phyloP scores from a whole-genome alignment of 2,888 invertebrate species.

The Meiosimyza decipiens region DNA sequence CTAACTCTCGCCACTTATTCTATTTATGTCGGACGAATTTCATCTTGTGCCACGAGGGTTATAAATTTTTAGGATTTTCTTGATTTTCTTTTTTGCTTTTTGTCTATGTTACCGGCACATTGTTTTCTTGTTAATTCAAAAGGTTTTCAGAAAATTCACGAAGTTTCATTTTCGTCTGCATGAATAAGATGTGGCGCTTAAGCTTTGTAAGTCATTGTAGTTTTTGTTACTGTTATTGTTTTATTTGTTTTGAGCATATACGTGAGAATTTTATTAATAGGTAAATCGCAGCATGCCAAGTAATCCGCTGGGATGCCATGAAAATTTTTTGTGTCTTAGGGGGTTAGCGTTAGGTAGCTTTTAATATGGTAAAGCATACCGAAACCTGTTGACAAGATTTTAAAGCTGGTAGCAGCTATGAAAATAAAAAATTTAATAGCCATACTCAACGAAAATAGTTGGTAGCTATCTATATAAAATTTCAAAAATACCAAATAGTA shows the following conservation, averaged over 20 bases:
- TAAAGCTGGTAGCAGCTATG: background rate
- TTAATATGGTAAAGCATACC: background rate
- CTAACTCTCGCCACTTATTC: no score
- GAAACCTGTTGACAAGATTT: constrained; percentile 6
- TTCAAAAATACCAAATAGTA: no score
- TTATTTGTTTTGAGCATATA: background rate
- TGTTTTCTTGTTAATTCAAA: background rate
- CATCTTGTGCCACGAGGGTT: no score
- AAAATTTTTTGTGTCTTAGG: no score
- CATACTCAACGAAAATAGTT: no score
- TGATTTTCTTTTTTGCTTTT: background rate
- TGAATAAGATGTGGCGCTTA: background rate
- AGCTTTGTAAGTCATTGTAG: background rate
- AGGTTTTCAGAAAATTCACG: no score
- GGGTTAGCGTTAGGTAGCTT: background rate
- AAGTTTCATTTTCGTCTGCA: no score
- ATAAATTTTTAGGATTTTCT: no score
- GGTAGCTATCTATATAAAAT: no score
- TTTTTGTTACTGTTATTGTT: no score
- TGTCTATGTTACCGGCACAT: background rate
- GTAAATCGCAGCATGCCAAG: background rate
- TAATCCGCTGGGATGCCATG: no score
- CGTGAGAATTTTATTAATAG: constrained; percentile 13
- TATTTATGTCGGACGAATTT: no score
- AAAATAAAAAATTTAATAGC: background rate